Conservation (phyloP, 1,140 invertebrate species). For the Diuraphis noxia region DNA sequence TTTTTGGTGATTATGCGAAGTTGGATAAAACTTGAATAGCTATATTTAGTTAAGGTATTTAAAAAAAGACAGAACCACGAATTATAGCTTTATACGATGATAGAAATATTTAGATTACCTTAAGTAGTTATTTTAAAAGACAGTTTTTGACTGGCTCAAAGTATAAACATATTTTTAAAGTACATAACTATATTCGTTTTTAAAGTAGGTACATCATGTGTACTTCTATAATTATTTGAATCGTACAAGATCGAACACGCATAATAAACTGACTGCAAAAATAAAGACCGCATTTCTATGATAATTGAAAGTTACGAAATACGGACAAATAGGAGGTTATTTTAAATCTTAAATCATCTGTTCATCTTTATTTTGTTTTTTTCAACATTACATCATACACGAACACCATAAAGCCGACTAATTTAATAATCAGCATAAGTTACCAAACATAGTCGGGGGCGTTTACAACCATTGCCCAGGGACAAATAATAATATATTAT, state of each 20-base stretch:
- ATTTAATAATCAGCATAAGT: neutral
- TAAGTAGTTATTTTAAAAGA: neutral
- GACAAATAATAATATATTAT: neutral
- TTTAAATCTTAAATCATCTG: neutral
- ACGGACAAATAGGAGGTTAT: neutral
- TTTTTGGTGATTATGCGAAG: neutral
- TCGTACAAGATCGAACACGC: neutral
- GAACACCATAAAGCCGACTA: neutral
- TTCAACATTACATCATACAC: neutral
- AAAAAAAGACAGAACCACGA: too few species aligned
- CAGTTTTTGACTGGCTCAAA: neutral
- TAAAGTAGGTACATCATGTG: neutral
- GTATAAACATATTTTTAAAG: neutral
- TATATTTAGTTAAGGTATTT: too few species aligned
- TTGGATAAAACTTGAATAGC: too few species aligned
- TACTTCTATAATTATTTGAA: neutral
- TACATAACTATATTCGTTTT: neutral
- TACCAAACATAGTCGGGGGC: neutral
- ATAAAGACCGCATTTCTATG: neutral
- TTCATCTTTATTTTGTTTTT: neutral
- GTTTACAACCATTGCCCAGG: slow-evolving; percentile 5
- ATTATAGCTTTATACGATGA: too few species aligned
- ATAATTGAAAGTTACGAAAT: neutral
- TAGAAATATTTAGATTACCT: neutral
- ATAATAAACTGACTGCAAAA: neutral